These are phyloP conservation scores for Lerista edwardsae DNA, from an alignment of 2,797 vertebrate species.

Conservation along the genomic window DNA sequence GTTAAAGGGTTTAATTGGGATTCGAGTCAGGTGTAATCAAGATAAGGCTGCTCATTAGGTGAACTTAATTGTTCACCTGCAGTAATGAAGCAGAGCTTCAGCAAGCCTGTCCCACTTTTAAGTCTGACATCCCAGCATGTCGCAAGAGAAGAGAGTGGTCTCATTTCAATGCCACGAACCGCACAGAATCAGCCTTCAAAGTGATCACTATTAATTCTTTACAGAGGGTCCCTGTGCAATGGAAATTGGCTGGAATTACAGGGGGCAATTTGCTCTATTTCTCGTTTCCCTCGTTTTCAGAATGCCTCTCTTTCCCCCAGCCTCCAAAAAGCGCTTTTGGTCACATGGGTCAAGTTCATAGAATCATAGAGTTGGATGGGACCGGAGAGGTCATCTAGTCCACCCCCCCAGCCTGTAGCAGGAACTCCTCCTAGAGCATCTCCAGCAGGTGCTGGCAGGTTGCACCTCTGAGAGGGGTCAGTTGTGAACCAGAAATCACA, in stretches of 20 bases:
- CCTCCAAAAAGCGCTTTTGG: background rate
- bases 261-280: too few relatives aligned
- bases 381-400: too few relatives aligned
- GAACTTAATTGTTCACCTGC: constrained; percentile 21
- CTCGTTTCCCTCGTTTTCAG: too few relatives aligned
- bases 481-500: too few relatives aligned
- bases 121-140: background rate
- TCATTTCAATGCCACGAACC: background rate
- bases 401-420: too few relatives aligned
- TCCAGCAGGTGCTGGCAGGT: too few relatives aligned
- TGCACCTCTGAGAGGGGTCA: too few relatives aligned
- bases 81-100: background rate
- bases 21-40: background rate
- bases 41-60: constrained; percentile 17
- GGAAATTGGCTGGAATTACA: background rate
- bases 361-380: too few relatives aligned
- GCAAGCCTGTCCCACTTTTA: constrained; percentile 1
- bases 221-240: background rate
- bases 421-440: too few relatives aligned
- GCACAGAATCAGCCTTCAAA: background rate
- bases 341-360: too few relatives aligned
- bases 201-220: background rate
- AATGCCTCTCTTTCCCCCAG: background rate
- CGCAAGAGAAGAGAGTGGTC: background rate
- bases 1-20: constrained; percentile 11